A percentile compares a stretch with the other conserved stretches of the same genome.
These are phyloP conservation scores for Eremophila alpestris DNA, from an alignment of 2,797 vertebrate genomes.

Conservation along the genomic window DNA sequence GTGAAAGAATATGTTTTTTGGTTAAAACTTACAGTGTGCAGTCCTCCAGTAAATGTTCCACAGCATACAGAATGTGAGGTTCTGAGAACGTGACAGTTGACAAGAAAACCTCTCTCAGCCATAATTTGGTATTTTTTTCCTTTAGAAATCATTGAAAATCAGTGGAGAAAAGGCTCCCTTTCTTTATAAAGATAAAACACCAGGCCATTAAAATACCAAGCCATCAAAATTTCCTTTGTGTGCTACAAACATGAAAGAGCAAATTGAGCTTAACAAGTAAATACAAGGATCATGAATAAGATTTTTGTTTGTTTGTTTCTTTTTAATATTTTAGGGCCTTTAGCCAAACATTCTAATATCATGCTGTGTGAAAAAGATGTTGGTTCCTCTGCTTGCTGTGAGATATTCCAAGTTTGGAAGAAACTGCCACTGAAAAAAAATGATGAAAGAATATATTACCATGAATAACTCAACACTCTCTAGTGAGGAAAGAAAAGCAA, in stretches of 20 bases:
- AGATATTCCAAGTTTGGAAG: slow-evolving; percentile 50
- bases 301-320: neutral
- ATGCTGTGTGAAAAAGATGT: slow-evolving; percentile 55
- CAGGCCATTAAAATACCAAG: neutral
- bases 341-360: slow-evolving; percentile 47
- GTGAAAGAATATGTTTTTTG: neutral
- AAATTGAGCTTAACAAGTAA: slow-evolving; percentile 42
- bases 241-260: neutral
- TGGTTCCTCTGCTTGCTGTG: slow-evolving; percentile 42
- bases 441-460: neutral
- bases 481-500: slow-evolving; percentile 4
- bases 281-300: neutral
- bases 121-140: neutral
- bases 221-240: neutral
- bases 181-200: neutral
- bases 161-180: neutral
- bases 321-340: slow-evolving; percentile 35
- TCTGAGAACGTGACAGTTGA: neutral
- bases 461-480: neutral
- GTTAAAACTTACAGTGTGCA: neutral
- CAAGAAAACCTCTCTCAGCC: neutral
- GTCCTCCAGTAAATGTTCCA: neutral
- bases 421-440: slow-evolving; percentile 25
- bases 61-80: neutral
- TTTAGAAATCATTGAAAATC: neutral